Base-by-base conservation (phyloP, 2,113 vertebrate species). In the Oreochromis spilurus region DNA sequence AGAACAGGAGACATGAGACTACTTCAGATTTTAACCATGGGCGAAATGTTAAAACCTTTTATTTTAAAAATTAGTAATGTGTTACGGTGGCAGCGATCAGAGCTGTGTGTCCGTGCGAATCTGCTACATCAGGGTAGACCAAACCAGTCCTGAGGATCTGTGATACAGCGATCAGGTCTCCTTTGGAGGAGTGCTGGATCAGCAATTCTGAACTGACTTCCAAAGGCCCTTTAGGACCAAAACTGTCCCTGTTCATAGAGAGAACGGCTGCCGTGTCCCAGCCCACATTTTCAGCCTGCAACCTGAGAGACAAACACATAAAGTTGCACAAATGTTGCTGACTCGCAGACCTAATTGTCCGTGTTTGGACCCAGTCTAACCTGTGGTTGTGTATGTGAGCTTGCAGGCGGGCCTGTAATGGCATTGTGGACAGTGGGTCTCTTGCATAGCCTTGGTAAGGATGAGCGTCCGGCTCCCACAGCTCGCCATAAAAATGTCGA, bases 31-130 rank as follows among this genome's bases (percentile, higher is more conserved):
- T 55, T 21, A 58, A 38, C 4, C 21, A 31, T 14, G 54, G 8
- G 16, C 53, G 2, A 55, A 67, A 34, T 52, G 12, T 4, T 26
- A n/a, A 79, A 19, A 43, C 24, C 70, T 29, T 19, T 75, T 29
- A 48, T 31, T 77, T 77, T 77, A 67, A 40, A 67, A 45, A 12
- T 13, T 6, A 7, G 7, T 5, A 29, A n/a, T 31, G 77, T 62
- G 6, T 96, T 95, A 98, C 98, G 2, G 97, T 93, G 1, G 97
- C 97, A 4, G 96, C 96, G 0, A 97, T 96, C 1, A 99, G 96
- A 6, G 95, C 95, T 0, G 96, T 97, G 88, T 97, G 93, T 58
- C 97, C 97, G 2, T 38, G 88, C 2, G 91, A 85, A 24, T 98
- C 97, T 1, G 96, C 95, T 14, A 98, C 93, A 1, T 98, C 96